Conservation (phyloP, 1,140 invertebrate genomes). For the Pseudomyrmex concolor region DNA sequence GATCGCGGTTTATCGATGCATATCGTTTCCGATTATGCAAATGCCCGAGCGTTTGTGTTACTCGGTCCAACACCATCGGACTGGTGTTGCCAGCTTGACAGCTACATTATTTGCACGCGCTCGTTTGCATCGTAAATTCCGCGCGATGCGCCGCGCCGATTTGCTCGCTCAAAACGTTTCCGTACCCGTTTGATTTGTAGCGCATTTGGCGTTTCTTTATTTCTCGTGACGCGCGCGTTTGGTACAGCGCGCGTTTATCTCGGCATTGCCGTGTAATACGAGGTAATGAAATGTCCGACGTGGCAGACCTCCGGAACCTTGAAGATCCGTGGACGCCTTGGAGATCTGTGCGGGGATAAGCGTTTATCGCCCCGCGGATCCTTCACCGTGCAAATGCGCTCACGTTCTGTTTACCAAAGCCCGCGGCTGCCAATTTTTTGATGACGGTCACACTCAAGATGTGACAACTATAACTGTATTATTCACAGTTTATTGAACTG, state of each 20-base stretch:
- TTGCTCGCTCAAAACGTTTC: slow-evolving; percentile 51
- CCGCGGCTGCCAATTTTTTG: background rate
- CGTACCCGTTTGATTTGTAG: slow-evolving; percentile 66
- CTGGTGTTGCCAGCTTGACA: slow-evolving; percentile 60
- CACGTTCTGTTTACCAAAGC: slow-evolving; percentile 30
- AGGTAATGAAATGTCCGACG: slow-evolving; percentile 48
- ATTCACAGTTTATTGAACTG: background rate
- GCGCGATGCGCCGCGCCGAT: slow-evolving; percentile 44
- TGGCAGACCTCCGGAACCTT: slow-evolving; percentile 17
- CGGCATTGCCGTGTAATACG: slow-evolving; percentile 49
- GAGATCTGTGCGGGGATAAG: slow-evolving; percentile 46
- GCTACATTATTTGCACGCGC: slow-evolving; percentile 64
- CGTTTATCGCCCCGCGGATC: slow-evolving; percentile 55
- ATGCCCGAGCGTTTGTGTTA: slow-evolving; percentile 54
- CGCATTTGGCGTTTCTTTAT: slow-evolving; percentile 63
- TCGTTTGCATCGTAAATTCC: slow-evolving; percentile 62
- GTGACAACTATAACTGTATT: background rate
- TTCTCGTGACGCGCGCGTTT: slow-evolving; percentile 32
- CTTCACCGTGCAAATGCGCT: slow-evolving; percentile 15
- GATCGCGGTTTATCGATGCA: slow-evolving; percentile 68
- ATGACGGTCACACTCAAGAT: background rate
- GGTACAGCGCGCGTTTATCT: slow-evolving; percentile 32
- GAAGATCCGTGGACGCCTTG: slow-evolving; percentile 1
- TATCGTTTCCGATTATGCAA: slow-evolving; percentile 71
- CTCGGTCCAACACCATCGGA: slow-evolving; percentile 46